Evolutionary conservation across 2,888 invertebrate genomes (phyloP), one percentile per base, ranked within the genome.

Genomic region (Euplagia quadripunctaria): DNA sequence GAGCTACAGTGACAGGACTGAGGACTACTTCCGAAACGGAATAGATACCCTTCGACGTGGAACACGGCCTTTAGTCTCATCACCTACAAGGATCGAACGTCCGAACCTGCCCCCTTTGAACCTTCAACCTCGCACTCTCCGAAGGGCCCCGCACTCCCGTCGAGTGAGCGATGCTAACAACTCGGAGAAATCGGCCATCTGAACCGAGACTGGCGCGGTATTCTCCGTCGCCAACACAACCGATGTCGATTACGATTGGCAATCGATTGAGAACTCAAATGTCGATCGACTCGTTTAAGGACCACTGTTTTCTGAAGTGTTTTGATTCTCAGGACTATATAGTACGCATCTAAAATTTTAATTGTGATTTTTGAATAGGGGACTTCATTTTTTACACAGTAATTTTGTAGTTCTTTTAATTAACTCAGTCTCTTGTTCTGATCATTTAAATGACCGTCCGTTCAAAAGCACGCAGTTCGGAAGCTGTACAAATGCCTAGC

Each of bases 61-160:
- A 12, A 93, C 92, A 31, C 96, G 98, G 68, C 97, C 98, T 0
- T 92, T 97, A 42, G 98, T 98, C 0, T 98, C 98, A 8, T 97
- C 98, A 0, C 98, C 98, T 0, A 98, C 98, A 1, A 96, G 97
- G 82, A 98, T 98, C 85, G 98, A 98, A 87, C 97, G 98, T 85
- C 98, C 98, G 0, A 98, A 98, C 88, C 91, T 98, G 74, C 98
- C 98, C 12, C 98, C 98, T 1, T 91, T 98, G 65, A 98, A 98
- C 88, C 96, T 97, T 49, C 96, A 96, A 84, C 94, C 94, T 3
- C 89, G 96, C 11, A 96, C 96, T 1, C 91, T 96, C 0, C 95
- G 96, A 73, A 89, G 96, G 55, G 92, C 96, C 0, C 94, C 96
- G 0, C 96, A 94, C 77, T 96, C 96, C 9, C 94, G 96, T 70